These are phyloP conservation scores for Trematomus bernacchii DNA, from an alignment of 2,797 vertebrate species.

Conservation along the genomic window DNA sequence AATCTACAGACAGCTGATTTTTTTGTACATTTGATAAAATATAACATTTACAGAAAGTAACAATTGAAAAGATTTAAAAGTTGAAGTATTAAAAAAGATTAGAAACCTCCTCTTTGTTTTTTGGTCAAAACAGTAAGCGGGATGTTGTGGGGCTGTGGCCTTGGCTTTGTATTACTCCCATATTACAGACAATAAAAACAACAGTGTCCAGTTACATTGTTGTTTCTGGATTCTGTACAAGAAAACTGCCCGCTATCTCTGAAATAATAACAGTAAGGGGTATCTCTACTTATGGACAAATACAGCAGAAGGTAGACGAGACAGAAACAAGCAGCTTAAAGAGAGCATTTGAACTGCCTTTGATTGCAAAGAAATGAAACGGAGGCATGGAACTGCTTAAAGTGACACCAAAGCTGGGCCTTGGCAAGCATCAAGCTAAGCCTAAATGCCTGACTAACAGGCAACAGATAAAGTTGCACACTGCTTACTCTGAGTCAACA, in stretches of 20 bases:
- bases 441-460: slow-evolving; percentile 90
- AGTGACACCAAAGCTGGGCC: slow-evolving; percentile 87
- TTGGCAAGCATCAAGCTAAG: slow-evolving; percentile 86
- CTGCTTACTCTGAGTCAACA: slow-evolving; percentile 92
- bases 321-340: slow-evolving; percentile 9
- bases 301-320: slow-evolving; percentile 30
- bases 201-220: slow-evolving; percentile 40
- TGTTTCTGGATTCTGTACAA: slow-evolving; percentile 40
- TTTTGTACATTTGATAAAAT: neutral
- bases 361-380: slow-evolving; percentile 48
- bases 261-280: slow-evolving; percentile 40
- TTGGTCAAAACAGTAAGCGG: neutral
- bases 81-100: neutral
- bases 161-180: slow-evolving; percentile 35
- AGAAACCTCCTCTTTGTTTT: neutral
- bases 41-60: neutral
- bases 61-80: neutral
- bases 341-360: slow-evolving; percentile 33
- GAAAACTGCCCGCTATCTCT: slow-evolving; percentile 4
- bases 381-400: slow-evolving; percentile 77
- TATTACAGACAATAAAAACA: slow-evolving; percentile 49
- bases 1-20: neutral
- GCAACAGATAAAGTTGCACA: slow-evolving; percentile 87
- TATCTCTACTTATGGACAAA: slow-evolving; percentile 12
- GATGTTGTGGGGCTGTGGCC: neutral